Conservation (phyloP, 2,888 invertebrate genomes). For the Thyatira batis region DNA sequence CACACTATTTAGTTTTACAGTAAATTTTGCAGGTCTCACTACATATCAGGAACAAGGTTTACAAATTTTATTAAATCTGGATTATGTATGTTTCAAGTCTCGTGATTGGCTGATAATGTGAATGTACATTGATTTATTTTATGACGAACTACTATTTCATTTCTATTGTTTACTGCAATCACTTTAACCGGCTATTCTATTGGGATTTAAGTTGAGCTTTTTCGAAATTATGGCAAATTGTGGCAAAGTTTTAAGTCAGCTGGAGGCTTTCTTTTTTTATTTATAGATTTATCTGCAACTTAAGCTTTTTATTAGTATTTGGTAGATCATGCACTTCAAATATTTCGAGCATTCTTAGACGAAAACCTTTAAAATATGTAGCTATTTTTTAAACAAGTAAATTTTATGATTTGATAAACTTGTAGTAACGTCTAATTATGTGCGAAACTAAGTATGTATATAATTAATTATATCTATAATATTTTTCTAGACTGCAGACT, state of each 20-base stretch:
- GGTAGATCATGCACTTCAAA: background rate
- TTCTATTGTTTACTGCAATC: slow-evolving; percentile 34
- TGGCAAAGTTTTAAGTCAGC: background rate
- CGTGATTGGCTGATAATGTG: slow-evolving; percentile 56
- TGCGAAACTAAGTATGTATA: too few relatives aligned
- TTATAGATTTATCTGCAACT: background rate
- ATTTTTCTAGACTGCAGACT: too few relatives aligned
- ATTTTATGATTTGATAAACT: too few relatives aligned
- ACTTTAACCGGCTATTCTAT: slow-evolving; percentile 39
- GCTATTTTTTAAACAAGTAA: too few relatives aligned
- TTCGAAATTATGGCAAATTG: slow-evolving; percentile 16
- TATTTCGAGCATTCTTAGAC: background rate
- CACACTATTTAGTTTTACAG: slow-evolving; percentile 77
- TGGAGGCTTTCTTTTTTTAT: slow-evolving; percentile 1
- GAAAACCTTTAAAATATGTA: background rate
- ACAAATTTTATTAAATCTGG: slow-evolving; percentile 46
- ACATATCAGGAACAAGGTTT: slow-evolving; percentile 80
- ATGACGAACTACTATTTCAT: slow-evolving; percentile 27
- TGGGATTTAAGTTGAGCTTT: slow-evolving; percentile 20
- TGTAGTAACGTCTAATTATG: too few relatives aligned
- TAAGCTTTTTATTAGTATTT: background rate
- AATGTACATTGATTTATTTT: slow-evolving; percentile 56
- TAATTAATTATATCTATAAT: too few relatives aligned
- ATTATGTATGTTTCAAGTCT: slow-evolving; percentile 55
- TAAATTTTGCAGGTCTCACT: slow-evolving; percentile 81